Percentiles rank a stretch among this genome's conserved stretches.
phyloP scores from a whole-genome alignment of 2,888 invertebrate genomes.

The Dryococelus australis region DNA sequence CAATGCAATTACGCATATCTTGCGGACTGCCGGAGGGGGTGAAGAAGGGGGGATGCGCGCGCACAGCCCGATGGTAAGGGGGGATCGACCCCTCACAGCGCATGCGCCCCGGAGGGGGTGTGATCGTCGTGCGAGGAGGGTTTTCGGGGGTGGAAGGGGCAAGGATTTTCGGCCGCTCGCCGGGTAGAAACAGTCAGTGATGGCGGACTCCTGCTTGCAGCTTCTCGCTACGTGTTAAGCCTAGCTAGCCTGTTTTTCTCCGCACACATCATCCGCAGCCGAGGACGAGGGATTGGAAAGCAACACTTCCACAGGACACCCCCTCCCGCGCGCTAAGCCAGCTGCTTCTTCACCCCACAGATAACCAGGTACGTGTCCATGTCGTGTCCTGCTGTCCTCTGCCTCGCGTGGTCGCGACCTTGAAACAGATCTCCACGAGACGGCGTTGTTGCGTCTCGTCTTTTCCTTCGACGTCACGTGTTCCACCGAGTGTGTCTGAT shows the following conservation, averaged over 20 bases:
- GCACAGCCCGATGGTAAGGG: neutral
- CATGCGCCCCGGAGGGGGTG: neutral
- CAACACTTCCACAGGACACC: no score
- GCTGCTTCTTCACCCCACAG: no score
- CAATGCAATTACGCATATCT: constrained; percentile 45
- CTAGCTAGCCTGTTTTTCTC: constrained; percentile 41
- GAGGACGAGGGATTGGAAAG: neutral
- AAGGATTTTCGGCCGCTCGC: constrained; percentile 24
- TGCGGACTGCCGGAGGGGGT: constrained; percentile 26
- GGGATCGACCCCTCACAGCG: neutral
- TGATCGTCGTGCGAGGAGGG: neutral
- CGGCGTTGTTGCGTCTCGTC: no score
- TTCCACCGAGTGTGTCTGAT: no score
- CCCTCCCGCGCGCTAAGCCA: no score
- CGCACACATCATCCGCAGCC: neutral
- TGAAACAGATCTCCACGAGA: no score
- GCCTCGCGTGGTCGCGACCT: no score
- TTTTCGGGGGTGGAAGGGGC: neutral
- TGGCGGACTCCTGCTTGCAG: constrained; percentile 48
- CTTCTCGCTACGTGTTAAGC: constrained; percentile 43
- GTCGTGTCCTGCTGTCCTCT: no score
- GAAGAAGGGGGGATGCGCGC: neutral
- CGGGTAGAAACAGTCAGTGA: constrained; percentile 42
- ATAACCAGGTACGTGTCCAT: no score
- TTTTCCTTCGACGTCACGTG: no score